Evolutionary conservation across 1,140 invertebrate genomes (phyloP), one percentile per base, ranked within the genome.

Genomic region (Oedothorax gibbosus): DNA sequence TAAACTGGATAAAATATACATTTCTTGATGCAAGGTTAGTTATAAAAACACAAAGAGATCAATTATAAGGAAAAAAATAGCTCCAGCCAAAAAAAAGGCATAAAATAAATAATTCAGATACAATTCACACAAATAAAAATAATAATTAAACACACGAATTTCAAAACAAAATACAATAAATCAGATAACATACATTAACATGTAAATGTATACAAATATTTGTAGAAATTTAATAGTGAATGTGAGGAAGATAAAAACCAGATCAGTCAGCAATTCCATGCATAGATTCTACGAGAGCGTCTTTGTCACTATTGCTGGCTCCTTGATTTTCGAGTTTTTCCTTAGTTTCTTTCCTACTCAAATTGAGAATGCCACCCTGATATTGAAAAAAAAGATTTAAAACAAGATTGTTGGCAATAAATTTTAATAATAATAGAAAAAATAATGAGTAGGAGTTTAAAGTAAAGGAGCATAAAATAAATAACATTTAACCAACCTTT

Each of bases 291-390:
- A 82, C 80, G 15, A 82, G 51, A 64, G 80, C 69, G 5, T 82
- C 51, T 15, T 49, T 73, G 65, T 82, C 80, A 18, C 10, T 18
- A 64, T 64, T 73, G 14, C 15, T 11, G 7, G n/a, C 9, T 7
- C 8, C 9, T 53, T 62, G 49, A 51, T 64, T 51, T 15, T 82
- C 80, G 10, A 18, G 12, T 21, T 51, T 73, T 54, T 69, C 65
- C 68, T 53, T 76, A 9, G 64, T 87, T 80, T 88, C 73, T 86
- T 86, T 88, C 49, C 87, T 84, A 75, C 89, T 89, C 35, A 89
- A 79, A 82, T 89, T 89, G 8, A 89, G 77, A 60, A 89, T 84
- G 35, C 89, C 88, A 66, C 88, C 88, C 89, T 89, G 85, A 53
- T 85, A 87, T 21, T 14, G 21, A 77, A 57, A 53, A n/a, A 15